Evolutionary conservation across 2,888 invertebrate species (phyloP).

Genomic region (Caenorhabditis auriculariae): DNA sequence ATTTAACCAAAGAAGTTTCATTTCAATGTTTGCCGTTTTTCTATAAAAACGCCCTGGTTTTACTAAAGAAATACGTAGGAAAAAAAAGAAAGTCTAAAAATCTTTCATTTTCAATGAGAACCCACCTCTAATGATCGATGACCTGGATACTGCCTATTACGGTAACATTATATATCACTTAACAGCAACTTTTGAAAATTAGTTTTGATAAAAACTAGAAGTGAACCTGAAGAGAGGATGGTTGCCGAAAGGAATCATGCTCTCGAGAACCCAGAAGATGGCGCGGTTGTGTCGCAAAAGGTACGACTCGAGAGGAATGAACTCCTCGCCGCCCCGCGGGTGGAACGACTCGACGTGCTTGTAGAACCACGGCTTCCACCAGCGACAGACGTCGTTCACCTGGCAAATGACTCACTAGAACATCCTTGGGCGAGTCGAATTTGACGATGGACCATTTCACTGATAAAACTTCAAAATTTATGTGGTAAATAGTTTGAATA

Average conservation of each 20-base stretch:
- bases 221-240: slow-evolving; percentile 69
- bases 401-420: too few species aligned
- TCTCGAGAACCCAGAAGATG: slow-evolving; percentile 77
- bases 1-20: too few species aligned
- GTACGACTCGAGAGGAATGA: slow-evolving; percentile 71
- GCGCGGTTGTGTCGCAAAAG: slow-evolving; percentile 72
- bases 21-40: too few species aligned
- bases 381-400: slow-evolving; percentile 70
- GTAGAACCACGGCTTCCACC: slow-evolving; percentile 78
- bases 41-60: too few species aligned
- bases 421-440: neutral
- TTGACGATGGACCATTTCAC: neutral
- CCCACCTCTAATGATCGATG: too few species aligned
- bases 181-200: neutral
- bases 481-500: neutral
- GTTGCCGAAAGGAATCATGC: slow-evolving; percentile 76
- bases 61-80: too few species aligned
- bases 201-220: neutral
- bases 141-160: too few species aligned
- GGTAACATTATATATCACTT: too few species aligned
- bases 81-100: too few species aligned
- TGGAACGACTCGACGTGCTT: slow-evolving; percentile 73
- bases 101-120: too few species aligned
- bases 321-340: slow-evolving; percentile 61
- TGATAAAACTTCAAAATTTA: neutral